Evolutionary conservation across 2,113 vertebrate genomes (phyloP).

Genomic region (Onychostruthus taczanowskii): DNA sequence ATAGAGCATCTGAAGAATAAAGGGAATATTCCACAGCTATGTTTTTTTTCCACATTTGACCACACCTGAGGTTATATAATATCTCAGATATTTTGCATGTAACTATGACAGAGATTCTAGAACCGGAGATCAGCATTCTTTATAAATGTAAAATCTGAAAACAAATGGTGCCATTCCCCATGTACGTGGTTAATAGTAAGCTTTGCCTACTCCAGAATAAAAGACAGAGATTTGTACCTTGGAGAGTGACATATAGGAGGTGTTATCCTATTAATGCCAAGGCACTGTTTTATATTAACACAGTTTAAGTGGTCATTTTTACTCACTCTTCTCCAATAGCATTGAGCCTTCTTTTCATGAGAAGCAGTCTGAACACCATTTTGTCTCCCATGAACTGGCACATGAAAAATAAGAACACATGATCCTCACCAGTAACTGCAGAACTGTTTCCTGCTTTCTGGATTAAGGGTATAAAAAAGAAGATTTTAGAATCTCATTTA

Average conservation of each 20-base stretch:
- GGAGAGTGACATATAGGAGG: rapidly evolving
- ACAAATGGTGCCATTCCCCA: background rate
- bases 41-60: background rate
- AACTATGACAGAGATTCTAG: background rate
- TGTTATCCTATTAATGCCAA: background rate
- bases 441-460: background rate
- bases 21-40: background rate
- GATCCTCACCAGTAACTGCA: background rate
- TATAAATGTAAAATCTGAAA: background rate
- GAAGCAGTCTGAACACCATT: background rate
- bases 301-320: background rate
- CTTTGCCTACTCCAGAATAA: background rate
- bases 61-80: background rate
- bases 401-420: background rate
- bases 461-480: background rate
- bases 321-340: background rate
- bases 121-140: background rate
- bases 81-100: background rate
- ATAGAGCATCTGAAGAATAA: background rate
- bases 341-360: background rate
- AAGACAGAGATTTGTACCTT: background rate
- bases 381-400: background rate
- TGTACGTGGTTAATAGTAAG: background rate
- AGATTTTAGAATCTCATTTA: background rate
- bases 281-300: background rate